phyloP scores from a whole-genome alignment of 2,113 vertebrate genomes.

The Callopanchax toddi region DNA sequence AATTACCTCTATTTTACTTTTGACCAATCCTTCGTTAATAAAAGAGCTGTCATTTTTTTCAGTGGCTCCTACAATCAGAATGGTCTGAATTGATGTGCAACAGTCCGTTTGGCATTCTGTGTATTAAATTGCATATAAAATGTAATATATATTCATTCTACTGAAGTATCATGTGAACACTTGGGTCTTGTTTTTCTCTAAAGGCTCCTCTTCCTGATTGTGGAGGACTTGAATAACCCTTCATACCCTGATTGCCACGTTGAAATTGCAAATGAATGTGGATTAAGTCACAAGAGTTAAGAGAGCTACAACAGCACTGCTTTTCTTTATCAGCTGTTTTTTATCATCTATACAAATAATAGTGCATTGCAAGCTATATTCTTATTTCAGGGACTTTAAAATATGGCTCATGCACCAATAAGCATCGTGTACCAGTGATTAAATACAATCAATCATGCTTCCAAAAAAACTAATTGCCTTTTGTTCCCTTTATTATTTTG shows the following conservation, averaged over 20 bases:
- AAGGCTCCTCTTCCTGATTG: conserved; percentile 41
- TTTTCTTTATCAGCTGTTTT: background rate
- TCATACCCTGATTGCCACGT: conserved; percentile 35
- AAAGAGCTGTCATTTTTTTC: no score
- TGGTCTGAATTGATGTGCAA: background rate
- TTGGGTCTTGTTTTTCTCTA: conserved; percentile 20
- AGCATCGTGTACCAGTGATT: conserved; percentile 16
- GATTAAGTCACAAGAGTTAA: conserved; percentile 13
- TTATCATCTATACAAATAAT: conserved; percentile 3
- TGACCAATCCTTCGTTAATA: no score
- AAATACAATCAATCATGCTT: conserved; percentile 52
- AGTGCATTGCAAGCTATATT: conserved; percentile 6
- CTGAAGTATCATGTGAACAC: conserved; percentile 44
- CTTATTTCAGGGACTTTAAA: conserved; percentile 45
- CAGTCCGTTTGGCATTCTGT: background rate
- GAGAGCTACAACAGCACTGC: background rate
- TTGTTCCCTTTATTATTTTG: background rate
- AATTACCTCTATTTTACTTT: no score
- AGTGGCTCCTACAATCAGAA: no score
- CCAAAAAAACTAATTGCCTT: conserved; percentile 32
- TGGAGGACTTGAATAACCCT: conserved; percentile 17
- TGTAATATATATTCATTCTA: conserved; percentile 11
- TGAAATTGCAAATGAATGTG: conserved; percentile 39
- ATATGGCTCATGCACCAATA: conserved; percentile 9
- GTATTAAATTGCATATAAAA: conserved; percentile 19